These are phyloP conservation scores for Acipenser transmontanus DNA, from an alignment of 2,797 vertebrate species.

Conservation along the genomic window DNA sequence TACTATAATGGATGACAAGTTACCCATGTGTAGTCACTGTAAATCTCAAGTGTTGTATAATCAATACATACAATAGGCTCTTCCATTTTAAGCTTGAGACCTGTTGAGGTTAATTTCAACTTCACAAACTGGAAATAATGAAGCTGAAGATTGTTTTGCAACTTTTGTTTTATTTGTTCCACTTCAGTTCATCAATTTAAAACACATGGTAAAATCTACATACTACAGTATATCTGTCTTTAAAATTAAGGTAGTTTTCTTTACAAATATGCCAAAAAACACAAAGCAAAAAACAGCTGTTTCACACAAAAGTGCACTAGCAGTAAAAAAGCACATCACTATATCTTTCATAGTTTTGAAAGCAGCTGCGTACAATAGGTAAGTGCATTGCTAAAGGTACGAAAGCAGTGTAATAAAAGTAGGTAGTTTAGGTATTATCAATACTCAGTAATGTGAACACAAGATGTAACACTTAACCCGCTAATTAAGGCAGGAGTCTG, in stretches of 20 bases:
- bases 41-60: too few species aligned
- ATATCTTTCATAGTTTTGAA: neutral
- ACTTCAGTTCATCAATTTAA: slow-evolving; percentile 2
- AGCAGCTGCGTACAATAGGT: slow-evolving; percentile 13
- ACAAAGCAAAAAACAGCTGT: neutral
- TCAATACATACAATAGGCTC: too few species aligned
- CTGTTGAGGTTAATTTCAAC: too few species aligned
- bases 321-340: neutral
- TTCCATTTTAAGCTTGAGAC: too few species aligned
- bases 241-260: slow-evolving; percentile 5
- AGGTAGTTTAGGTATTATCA: slow-evolving; percentile 11
- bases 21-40: too few species aligned
- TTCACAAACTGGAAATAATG: too few species aligned
- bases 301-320: neutral
- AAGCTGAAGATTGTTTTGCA: neutral
- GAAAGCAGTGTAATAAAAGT: slow-evolving; percentile 16
- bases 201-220: neutral
- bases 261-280: neutral
- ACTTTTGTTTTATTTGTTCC: slow-evolving; percentile 32
- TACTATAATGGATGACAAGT: too few species aligned
- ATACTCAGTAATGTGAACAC: neutral
- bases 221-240: neutral
- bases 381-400: slow-evolving; percentile 13
- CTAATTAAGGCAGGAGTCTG: neutral
- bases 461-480: neutral